Evolutionary conservation across 2,888 invertebrate genomes (phyloP).

Genomic region (Diachrysia chrysitis): DNA sequence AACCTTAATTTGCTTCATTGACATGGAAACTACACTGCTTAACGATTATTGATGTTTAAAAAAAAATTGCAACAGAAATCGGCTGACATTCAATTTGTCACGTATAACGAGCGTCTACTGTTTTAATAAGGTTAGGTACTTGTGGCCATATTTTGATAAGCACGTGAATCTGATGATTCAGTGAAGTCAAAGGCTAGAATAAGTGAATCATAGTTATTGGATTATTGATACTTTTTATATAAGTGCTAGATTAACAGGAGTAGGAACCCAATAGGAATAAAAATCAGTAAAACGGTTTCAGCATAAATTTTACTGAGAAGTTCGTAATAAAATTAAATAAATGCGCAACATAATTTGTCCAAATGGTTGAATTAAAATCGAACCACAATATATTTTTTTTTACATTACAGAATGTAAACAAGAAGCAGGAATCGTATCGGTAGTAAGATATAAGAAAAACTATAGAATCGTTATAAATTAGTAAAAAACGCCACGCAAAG

Average conservation of each 20-base stretch:
- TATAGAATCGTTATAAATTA: constrained; percentile 19
- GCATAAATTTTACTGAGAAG: no score
- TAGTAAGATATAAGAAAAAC: constrained; percentile 37
- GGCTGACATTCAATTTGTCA: constrained; percentile 43
- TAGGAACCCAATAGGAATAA: no score
- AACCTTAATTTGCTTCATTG: constrained; percentile 29
- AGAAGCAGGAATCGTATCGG: constrained; percentile 46
- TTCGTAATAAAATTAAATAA: no score
- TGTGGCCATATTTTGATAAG: constrained; percentile 27
- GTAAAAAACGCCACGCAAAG: constrained; percentile 41
- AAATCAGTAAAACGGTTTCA: no score
- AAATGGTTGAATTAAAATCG: no score
- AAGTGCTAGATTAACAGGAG: no score
- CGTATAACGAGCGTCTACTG: constrained; percentile 39
- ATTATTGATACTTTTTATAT: not conserved
- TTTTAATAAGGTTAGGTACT: constrained; percentile 39
- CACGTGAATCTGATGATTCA: constrained; percentile 48
- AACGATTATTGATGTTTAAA: constrained; percentile 25
- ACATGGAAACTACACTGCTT: constrained; percentile 28
- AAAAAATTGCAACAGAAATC: constrained; percentile 19
- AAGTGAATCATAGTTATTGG: constrained; percentile 28
- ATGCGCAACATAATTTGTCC: no score
- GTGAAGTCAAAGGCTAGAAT: constrained; percentile 11
- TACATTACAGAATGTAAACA: constrained; percentile 22
- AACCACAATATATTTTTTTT: not conserved